A percentile compares a stretch with the other conserved stretches of the same genome.
Evolutionary conservation across 2,113 vertebrate genomes (phyloP).

Genomic region (Lepus americanus): DNA sequence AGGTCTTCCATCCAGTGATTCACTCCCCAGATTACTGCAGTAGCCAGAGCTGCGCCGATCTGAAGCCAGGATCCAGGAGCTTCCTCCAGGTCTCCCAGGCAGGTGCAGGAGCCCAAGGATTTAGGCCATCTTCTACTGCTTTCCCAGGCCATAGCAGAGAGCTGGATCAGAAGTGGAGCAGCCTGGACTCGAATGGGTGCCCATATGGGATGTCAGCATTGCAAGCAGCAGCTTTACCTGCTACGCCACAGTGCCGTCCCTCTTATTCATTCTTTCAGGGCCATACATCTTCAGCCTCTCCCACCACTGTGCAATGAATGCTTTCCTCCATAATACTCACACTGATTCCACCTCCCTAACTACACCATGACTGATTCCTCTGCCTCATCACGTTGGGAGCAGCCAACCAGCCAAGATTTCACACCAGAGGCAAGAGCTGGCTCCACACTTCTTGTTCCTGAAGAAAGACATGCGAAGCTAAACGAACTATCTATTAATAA

Average conservation of each 20-base stretch:
- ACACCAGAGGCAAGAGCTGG: neutral
- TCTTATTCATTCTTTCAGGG: neutral
- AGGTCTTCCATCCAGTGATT: too few relatives aligned
- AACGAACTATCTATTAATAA: neutral
- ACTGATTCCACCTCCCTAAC: neutral
- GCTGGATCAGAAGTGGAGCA: too few relatives aligned
- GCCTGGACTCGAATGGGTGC: too few relatives aligned
- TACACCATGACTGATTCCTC: neutral
- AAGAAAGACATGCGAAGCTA: neutral
- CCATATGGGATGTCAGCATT: too few relatives aligned
- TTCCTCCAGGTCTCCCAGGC: too few relatives aligned
- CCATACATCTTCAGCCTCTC: neutral
- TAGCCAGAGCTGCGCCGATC: too few relatives aligned
- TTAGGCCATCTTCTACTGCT: too few relatives aligned
- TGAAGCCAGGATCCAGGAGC: too few relatives aligned
- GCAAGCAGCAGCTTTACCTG: too few relatives aligned
- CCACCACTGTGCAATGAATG: neutral
- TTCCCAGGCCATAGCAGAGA: too few relatives aligned
- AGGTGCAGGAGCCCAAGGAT: too few relatives aligned
- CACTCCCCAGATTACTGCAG: too few relatives aligned
- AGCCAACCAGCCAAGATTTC: constrained; percentile 28
- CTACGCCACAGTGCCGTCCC: neutral
- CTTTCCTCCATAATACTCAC: neutral
- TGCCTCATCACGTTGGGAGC: neutral
- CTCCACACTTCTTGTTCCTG: neutral